A percentile compares a stretch with the other conserved stretches of the same genome.
Evolutionary conservation across 2,113 vertebrate species (phyloP).

Genomic region (Zapus hudsonius): DNA sequence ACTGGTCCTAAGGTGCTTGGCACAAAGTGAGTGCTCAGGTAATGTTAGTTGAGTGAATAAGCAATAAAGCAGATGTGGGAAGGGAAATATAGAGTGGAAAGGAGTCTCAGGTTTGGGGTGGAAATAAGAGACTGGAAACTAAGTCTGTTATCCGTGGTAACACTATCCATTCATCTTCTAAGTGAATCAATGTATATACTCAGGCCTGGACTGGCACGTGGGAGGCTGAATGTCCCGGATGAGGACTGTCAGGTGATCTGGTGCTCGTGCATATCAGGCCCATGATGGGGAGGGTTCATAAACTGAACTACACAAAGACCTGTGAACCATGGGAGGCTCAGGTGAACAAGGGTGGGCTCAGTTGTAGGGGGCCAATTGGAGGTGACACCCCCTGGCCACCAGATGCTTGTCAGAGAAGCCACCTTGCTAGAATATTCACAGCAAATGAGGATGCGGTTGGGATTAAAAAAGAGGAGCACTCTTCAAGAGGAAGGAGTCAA

Average conservation of each 20-base stretch:
- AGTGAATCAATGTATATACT: neutral
- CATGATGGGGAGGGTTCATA: neutral
- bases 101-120: neutral
- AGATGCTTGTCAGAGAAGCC: neutral
- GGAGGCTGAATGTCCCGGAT: neutral
- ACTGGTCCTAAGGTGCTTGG: neutral
- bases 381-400: neutral
- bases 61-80: neutral
- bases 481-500: neutral
- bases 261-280: neutral
- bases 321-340: neutral
- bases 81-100: neutral
- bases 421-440: neutral
- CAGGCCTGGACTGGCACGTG: neutral
- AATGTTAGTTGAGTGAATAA: slow-evolving; percentile 24
- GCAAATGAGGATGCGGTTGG: neutral
- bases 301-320: neutral
- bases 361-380: neutral
- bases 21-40: neutral
- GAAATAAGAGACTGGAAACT: neutral
- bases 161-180: neutral
- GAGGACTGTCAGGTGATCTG: neutral
- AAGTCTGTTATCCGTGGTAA: neutral
- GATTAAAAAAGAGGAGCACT: neutral
- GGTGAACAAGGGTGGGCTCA: neutral